A percentile compares a stretch with the other conserved stretches of the same genome.
phyloP scores from a whole-genome alignment of 2,797 vertebrate species.

The Alectoris magna region DNA sequence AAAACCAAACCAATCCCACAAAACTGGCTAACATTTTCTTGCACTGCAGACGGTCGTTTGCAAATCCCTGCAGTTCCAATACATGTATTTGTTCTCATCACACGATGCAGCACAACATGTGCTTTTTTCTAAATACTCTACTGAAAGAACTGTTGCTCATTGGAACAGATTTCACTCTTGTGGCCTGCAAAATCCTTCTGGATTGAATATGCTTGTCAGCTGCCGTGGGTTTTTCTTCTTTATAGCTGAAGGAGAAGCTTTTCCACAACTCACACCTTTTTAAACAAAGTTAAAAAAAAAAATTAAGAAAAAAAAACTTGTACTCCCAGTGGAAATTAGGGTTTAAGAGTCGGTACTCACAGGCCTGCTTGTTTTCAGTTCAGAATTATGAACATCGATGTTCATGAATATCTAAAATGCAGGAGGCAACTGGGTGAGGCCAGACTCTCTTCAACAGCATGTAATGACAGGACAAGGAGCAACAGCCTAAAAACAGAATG shows the following conservation, averaged over 20 bases:
- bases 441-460: too few species aligned
- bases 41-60: not conserved
- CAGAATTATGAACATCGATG: not conserved
- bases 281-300: constrained; percentile 35
- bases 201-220: not conserved
- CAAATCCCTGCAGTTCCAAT: not conserved
- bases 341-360: not conserved
- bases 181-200: not conserved
- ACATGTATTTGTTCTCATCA: not conserved
- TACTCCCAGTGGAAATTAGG: not conserved
- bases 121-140: not conserved
- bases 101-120: not conserved
- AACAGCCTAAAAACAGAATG: too few species aligned
- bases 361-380: not conserved
- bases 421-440: too few species aligned
- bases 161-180: not conserved
- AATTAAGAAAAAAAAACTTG: not conserved
- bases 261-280: not conserved
- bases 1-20: not conserved
- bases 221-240: not conserved
- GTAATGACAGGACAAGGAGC: too few species aligned
- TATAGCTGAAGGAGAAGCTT: not conserved
- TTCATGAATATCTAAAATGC: too few species aligned
- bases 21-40: not conserved
- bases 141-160: not conserved